Conservation (phyloP, 2,113 vertebrate genomes). For the Megatriorchis doriae region DNA sequence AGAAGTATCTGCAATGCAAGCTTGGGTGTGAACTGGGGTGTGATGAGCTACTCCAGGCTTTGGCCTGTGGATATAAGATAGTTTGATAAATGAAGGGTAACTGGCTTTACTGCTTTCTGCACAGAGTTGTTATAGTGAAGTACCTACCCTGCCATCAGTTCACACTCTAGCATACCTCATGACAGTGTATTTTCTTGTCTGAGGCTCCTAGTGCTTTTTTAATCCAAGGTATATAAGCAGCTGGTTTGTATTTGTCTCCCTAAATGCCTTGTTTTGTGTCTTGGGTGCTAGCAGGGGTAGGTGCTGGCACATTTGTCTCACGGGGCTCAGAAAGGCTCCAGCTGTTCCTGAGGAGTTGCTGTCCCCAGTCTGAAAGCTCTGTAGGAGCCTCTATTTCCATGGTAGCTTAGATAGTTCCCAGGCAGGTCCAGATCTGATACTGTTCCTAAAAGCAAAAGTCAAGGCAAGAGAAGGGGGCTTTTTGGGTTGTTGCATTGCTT, state of each 20-base stretch:
- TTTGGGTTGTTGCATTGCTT: not conserved
- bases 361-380: not conserved
- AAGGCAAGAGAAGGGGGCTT: not conserved
- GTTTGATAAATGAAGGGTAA: not conserved
- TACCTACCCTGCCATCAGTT: not conserved
- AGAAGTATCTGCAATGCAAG: not conserved
- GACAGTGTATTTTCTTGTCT: not conserved
- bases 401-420: not conserved
- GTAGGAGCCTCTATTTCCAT: not conserved
- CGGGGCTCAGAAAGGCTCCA: not conserved
- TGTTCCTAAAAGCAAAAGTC: not conserved
- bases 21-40: not conserved
- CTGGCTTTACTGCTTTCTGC: not conserved
- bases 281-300: not conserved
- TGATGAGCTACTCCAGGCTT: not conserved
- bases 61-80: not conserved
- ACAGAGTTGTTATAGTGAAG: not conserved
- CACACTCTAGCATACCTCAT: not conserved
- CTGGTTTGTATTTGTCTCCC: not conserved
- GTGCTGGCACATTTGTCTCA: not conserved
- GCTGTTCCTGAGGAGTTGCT: not conserved
- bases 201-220: not conserved
- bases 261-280: not conserved
- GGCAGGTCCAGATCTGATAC: not conserved
- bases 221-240: not conserved